These are phyloP conservation scores for Odontesthes bonariensis DNA, from an alignment of 2,113 vertebrate genomes.

Conservation along the genomic window DNA sequence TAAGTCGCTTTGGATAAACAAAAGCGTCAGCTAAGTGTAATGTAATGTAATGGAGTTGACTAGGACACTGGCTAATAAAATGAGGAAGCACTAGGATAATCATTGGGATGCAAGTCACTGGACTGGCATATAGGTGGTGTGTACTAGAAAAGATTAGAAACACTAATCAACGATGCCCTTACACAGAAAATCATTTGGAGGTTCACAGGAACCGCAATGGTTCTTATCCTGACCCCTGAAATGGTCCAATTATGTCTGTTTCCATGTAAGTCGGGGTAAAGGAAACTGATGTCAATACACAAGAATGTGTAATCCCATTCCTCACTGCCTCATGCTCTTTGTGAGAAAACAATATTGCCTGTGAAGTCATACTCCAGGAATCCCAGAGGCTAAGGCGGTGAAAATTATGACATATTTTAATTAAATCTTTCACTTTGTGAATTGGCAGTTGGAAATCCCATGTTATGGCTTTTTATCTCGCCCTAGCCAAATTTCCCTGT, in stretches of 20 bases:
- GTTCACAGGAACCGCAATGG: slow-evolving; percentile 29
- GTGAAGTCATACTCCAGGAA: slow-evolving; percentile 80
- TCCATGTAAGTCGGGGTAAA: slow-evolving; percentile 61
- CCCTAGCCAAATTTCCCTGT: slow-evolving; percentile 21
- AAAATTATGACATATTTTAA: slow-evolving; percentile 83
- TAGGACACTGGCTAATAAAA: slow-evolving; percentile 13
- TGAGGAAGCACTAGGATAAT: background rate
- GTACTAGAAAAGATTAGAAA: background rate
- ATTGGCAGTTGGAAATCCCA: slow-evolving; percentile 76
- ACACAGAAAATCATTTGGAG: slow-evolving; percentile 26
- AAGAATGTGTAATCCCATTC: slow-evolving; percentile 85
- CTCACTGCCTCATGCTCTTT: slow-evolving; percentile 69
- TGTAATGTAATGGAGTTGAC: no score
- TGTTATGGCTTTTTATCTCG: slow-evolving; percentile 62
- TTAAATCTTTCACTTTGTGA: slow-evolving; percentile 80
- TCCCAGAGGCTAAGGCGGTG: slow-evolving; percentile 76
- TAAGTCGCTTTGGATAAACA: no score
- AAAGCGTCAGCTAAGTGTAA: no score
- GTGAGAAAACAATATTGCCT: slow-evolving; percentile 79
- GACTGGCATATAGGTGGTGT: slow-evolving; percentile 1
- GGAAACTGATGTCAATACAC: slow-evolving; percentile 80
- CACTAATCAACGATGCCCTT: background rate
- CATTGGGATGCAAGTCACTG: background rate
- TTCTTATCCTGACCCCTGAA: slow-evolving; percentile 63
- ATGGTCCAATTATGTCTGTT: slow-evolving; percentile 70